Conservation (phyloP, 2,797 vertebrate genomes). For the Tapera naevia region DNA sequence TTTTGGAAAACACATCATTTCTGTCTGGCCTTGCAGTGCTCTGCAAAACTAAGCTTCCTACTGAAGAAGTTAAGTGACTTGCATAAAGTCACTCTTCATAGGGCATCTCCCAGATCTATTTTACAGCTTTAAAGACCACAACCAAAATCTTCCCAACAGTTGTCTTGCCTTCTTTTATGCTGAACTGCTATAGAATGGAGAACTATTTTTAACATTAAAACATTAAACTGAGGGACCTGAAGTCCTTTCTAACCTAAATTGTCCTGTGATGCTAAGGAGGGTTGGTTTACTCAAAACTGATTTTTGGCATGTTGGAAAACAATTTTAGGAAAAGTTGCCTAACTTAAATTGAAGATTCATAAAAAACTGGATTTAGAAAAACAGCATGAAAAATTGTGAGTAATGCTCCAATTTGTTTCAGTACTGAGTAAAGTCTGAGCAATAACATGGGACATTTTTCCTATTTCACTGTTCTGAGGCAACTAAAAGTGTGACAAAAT, state of each 20-base stretch:
- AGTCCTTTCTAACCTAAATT: not conserved
- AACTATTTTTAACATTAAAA: not conserved
- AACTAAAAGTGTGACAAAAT: not conserved
- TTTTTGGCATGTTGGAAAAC: not conserved
- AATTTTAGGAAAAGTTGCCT: not conserved
- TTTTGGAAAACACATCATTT: not conserved
- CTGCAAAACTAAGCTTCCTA: not conserved
- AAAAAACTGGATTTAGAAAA: not conserved
- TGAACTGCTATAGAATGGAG: not conserved
- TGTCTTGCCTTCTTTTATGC: not conserved
- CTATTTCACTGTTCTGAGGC: not conserved
- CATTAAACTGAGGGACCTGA: not conserved
- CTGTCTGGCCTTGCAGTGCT: not conserved
- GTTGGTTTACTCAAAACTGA: not conserved
- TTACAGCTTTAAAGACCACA: not conserved
- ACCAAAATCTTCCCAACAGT: not conserved
- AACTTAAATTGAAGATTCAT: not conserved
- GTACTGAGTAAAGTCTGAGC: not conserved
- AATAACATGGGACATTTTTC: not conserved
- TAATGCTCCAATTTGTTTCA: not conserved
- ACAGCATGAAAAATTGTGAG: not conserved
- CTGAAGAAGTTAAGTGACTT: too few relatives aligned
- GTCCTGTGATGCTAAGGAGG: not conserved
- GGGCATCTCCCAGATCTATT: not conserved
- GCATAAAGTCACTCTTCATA: not conserved